Percentiles rank a stretch among this genome's conserved stretches.
Conservation (phyloP, 2,888 invertebrate species). For the Eupelmus urozonus region DNA sequence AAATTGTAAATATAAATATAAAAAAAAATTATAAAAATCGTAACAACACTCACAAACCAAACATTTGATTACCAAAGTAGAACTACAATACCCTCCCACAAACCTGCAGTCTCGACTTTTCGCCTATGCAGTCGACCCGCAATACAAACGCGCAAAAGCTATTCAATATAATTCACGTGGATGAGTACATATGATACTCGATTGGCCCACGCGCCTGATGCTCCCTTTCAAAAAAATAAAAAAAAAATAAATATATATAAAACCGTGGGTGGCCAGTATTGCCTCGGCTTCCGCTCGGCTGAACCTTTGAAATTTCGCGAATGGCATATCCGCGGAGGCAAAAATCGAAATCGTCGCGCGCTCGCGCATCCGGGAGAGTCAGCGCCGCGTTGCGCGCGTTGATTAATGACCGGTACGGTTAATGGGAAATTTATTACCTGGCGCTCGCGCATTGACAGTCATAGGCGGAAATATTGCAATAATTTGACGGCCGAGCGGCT, state of each 20-base stretch:
- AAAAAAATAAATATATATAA: constrained; percentile 46
- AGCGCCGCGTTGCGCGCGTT: too few species aligned
- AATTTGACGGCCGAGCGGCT: constrained; percentile 42
- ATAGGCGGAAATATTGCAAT: constrained; percentile 50
- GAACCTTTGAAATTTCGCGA: constrained; percentile 2
- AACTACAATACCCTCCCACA: too few species aligned
- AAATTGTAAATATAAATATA: too few species aligned
- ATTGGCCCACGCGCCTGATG: constrained; percentile 26
- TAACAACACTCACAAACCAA: too few species aligned
- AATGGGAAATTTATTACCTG: constrained; percentile 55
- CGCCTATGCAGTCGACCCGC: background rate
- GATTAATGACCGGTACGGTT: constrained; percentile 48
- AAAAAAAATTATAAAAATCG: too few species aligned
- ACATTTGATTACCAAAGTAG: too few species aligned
- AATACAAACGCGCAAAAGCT: background rate
- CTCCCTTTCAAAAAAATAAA: background rate
- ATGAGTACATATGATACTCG: constrained; percentile 44
- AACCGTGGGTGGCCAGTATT: background rate
- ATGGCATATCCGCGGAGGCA: too few species aligned
- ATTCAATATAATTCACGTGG: constrained; percentile 39
- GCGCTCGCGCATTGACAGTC: constrained; percentile 32
- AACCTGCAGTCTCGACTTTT: too few species aligned
- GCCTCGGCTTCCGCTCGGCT: constrained; percentile 17
- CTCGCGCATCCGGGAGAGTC: too few species aligned
- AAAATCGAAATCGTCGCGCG: too few species aligned